Evolutionary conservation across 1,140 invertebrate genomes (phyloP), one percentile per base, ranked within the genome.

Genomic region (Propsilocerus akamusi): DNA sequence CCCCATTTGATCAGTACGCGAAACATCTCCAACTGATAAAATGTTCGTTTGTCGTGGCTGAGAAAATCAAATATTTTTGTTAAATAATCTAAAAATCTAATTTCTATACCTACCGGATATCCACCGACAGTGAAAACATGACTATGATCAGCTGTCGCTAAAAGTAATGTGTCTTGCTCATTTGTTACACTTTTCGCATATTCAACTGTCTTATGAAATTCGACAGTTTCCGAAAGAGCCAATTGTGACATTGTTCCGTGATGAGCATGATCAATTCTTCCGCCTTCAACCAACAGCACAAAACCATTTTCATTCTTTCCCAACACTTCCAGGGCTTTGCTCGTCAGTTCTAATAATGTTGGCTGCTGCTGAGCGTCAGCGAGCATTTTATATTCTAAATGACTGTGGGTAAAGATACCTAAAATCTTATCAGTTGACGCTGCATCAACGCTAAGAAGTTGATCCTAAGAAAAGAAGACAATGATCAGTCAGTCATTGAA

Each of bases 201-300:
- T 56, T 77, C 64, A 7, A 89, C 72, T 0, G 85, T 81, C 30
- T 78, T 75, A 47, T 85, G 81, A 49, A 89, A 68, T 32, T 83
- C 80, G 2, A 81, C 69, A 0, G 84, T 86, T 62, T 89, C 86
- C 57, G 85, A 82, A 4, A 89, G 61, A 0, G 85, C 83, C 52
- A 82, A 70, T 47, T 76, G 76, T 2, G 82, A 82, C 56, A 81
- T 82, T 55, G 82, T 84, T 55, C 78, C 78, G 56, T 90, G 86
- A 64, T 90, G 86, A 3, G 83, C 86, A 59, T 84, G 82, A 58
- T 90, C 86, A 51, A 90, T 91, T 56, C 81, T 72, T 3, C 83
- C 85, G 52, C 86, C 87, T 76, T 94, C 90, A 5, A 93, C 83
- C 57, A 94, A 82, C 10, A 94, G 66, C 59, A 94, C 89, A 64